Evolutionary conservation across 2,797 vertebrate genomes (phyloP).

Genomic region (Hyperoplus lanceolatus): DNA sequence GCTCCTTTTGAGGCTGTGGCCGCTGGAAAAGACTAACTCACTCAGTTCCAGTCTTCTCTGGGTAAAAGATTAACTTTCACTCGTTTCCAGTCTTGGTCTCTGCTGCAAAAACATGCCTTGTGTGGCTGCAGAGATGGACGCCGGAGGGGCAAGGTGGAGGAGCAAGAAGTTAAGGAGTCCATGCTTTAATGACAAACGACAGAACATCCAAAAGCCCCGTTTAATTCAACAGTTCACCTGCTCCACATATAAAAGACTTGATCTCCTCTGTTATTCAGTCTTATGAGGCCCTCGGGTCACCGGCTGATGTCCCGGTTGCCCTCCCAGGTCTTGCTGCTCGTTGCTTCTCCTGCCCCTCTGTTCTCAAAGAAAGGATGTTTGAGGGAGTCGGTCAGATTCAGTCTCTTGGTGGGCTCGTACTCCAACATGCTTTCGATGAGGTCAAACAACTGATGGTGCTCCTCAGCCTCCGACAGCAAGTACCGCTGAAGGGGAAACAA

Average conservation of each 20-base stretch:
- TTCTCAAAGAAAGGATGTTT: slow-evolving; percentile 94
- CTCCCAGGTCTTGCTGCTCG: slow-evolving; percentile 90
- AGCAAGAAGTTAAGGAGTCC: slow-evolving; percentile 56
- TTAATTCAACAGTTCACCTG: slow-evolving; percentile 48
- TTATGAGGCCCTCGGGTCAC: slow-evolving; percentile 84
- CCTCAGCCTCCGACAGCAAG: slow-evolving; percentile 93
- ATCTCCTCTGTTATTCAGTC: slow-evolving; percentile 60
- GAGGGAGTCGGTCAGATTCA: slow-evolving; percentile 90
- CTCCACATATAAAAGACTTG: slow-evolving; percentile 49
- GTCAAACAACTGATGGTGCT: slow-evolving; percentile 97
- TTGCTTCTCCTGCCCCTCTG: slow-evolving; percentile 62
- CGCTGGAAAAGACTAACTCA: slow-evolving; percentile 23
- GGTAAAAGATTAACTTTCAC: background rate
- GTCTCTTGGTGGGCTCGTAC: slow-evolving; percentile 94
- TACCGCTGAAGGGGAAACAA: slow-evolving; percentile 86
- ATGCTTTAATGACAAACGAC: slow-evolving; percentile 64
- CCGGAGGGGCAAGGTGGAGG: slow-evolving; percentile 26
- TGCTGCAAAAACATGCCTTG: slow-evolving; percentile 57
- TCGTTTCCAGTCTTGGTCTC: slow-evolving; percentile 44
- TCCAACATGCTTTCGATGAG: slow-evolving; percentile 97
- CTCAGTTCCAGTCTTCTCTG: slow-evolving; percentile 27
- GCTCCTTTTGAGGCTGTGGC: slow-evolving; percentile 56
- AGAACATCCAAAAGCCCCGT: slow-evolving; percentile 40
- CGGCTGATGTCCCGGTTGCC: slow-evolving; percentile 98
- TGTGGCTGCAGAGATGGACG: slow-evolving; percentile 54